These are phyloP conservation scores for Tetramorium parvispinum DNA, from an alignment of 1,140 invertebrate species.

Conservation along the genomic window DNA sequence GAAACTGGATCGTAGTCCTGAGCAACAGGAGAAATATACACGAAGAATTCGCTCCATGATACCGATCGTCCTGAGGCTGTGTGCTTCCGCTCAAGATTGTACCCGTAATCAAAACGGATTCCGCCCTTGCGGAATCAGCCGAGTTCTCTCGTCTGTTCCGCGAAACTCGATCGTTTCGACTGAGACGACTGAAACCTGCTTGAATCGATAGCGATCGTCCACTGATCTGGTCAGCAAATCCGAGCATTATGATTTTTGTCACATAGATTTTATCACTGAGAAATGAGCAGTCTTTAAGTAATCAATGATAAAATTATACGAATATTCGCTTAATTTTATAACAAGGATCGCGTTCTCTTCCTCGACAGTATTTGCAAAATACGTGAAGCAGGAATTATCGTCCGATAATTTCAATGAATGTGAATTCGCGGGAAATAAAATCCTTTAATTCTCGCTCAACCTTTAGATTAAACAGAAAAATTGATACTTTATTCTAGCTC, in stretches of 20 bases:
- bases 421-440: not conserved
- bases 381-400: not conserved
- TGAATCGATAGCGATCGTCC: conserved; percentile 59
- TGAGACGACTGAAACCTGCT: conserved; percentile 52
- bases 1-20: conserved; percentile 67
- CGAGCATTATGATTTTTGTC: conserved; percentile 29
- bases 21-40: conserved; percentile 62
- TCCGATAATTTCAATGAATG: not conserved
- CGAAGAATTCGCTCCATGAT: conserved; percentile 64
- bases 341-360: not conserved
- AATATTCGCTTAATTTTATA: not conserved
- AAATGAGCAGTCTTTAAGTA: conserved; percentile 47
- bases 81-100: not conserved
- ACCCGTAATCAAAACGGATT: conserved; percentile 54
- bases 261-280: conserved; percentile 52
- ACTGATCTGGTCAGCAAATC: not conserved
- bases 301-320: conserved; percentile 13
- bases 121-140: conserved; percentile 17
- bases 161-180: conserved; percentile 69
- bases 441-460: not conserved
- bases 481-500: not conserved
- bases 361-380: not conserved
- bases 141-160: conserved; percentile 35
- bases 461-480: not conserved
- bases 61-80: conserved; percentile 53